Evolutionary conservation across 2,888 invertebrate species (phyloP), one percentile per base, ranked within the genome.

Genomic region (Zaprionus lineosus): DNA sequence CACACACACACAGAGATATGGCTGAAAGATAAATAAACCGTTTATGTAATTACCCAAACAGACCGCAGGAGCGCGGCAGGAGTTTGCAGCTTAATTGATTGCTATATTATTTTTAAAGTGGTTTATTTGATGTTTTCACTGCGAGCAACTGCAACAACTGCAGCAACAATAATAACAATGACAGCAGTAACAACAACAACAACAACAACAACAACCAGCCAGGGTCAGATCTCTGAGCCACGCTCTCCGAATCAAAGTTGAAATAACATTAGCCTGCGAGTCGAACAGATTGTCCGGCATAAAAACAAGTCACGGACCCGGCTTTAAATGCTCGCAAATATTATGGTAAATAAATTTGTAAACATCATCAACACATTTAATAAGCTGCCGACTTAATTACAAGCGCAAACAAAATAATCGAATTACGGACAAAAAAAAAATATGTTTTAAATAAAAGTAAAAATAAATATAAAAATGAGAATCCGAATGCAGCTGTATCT

Each of bases 331-430:
- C 53, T 58, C 44, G 64, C 53, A 82, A 82, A 79, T 79, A 79
- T 75, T 83, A 73, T 79, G 63, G 56, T 57, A 79, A 74, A 79
- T 65, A 79, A 71, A 74, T 74, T 63, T 70, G 57, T 51, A 44
- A 59, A 57, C 74, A 68, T 48, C 62, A 65, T 73, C 56, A 72
- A 64, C 60, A 64, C 72, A 64, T 60, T 75, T 60, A 66, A 73
- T 78, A 52, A 37, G 37, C 53, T 47, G 59, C 44, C 59, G 66
- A 65, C 76, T 73, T 73, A 83, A 78, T 78, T 83, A 70, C 81
- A 55, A 34, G 26, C 21, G 46, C 52, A 70, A 70, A 76, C 66
- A 70, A 53, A 34, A 43, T 11, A 51, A 58, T 44, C 24, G 12
- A 7, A 7, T 29, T 4, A 2, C 3, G n/a, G 33, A 58, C 28